These are phyloP conservation scores for Onchidella celtica DNA, from an alignment of 2,888 invertebrate genomes.

Conservation along the genomic window DNA sequence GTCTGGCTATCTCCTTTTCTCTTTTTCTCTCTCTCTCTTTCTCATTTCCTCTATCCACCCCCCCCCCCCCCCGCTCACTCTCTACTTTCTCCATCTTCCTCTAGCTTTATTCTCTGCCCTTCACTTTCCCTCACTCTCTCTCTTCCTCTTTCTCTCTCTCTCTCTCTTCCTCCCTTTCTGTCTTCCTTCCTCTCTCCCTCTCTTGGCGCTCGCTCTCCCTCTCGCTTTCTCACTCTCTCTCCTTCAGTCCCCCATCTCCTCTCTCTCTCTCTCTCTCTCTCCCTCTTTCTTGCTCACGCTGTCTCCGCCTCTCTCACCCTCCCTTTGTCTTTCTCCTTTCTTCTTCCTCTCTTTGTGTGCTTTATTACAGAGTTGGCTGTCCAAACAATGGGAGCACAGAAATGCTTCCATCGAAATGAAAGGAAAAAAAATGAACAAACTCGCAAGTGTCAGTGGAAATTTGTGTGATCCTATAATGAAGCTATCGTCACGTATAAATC, in stretches of 20 bases:
- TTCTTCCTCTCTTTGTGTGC: constrained; percentile 15
- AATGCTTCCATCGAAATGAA: no score
- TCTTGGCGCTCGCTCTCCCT: neutral
- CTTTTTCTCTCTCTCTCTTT: no score
- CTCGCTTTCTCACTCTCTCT: neutral
- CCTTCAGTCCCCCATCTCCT: neutral
- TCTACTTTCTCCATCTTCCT: no score
- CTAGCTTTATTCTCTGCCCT: neutral
- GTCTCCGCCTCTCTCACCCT: neutral
- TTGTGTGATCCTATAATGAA: no score
- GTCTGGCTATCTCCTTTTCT: no score
- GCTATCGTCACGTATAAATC: no score
- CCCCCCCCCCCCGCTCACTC: no score
- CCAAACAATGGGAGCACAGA: no score
- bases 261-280: neutral
- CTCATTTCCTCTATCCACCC: no score
- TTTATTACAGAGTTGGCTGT: no score
- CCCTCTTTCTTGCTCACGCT: neutral
- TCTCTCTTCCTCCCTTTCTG: neutral
- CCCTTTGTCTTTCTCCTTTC: neutral
- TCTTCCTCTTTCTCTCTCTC: constrained; percentile 4
- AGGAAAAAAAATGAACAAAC: no score
- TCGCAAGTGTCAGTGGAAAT: no score
- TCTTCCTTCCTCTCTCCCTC: neutral
- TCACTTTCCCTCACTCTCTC: neutral